Base-by-base conservation (phyloP, 2,113 vertebrate species). In the Carassius carassius region DNA sequence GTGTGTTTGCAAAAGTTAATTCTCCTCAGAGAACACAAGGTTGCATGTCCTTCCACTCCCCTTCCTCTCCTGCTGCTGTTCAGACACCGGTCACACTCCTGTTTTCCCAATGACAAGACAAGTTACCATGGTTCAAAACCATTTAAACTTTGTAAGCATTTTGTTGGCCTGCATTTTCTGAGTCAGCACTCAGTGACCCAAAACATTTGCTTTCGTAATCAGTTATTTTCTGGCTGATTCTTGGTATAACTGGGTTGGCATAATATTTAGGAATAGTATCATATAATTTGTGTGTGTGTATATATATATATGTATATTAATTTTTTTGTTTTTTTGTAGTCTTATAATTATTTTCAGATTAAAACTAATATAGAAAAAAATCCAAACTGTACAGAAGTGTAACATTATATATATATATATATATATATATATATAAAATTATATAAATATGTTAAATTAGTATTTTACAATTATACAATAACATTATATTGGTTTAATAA, bases 31-130 rank as follows among this genome's bases (percentile, higher is more conserved):
- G 86, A 85, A 87, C 83, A 83, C 72, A 87, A 83, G 87, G 80
- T 83, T n/a, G 58, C 35, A 74, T 60, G 60, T 6, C n/a, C 17
- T 72, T 65, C 69, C 74, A 84, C 74, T 83, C 54, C 86, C 56
- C 75, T 87, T 87, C 86, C 86, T 87, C 74, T 78, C 47, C 54
- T 77, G 70, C 72, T 81, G 86, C 51, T 70, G 37, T 23, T 77
- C 25, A 77, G 82, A 82, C 60, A 21, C 72, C 37, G 69, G 60
- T 77, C 82, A 35, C 83, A 69, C 69, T 76, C 58, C 19, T 80
- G 78, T 81, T 81, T 79, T 84, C 78, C 60, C 4, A 67, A 67
- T 51, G 60, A 81, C 44, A 81, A 81, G 62, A 81, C 44, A 81
- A 51, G 62, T 81, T 67, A 21, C 62, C 16, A 17, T 51, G 60